A percentile compares a stretch with the other conserved stretches of the same genome.
phyloP scores from a whole-genome alignment of 2,888 invertebrate genomes.

The Darwinula stevensoni region DNA sequence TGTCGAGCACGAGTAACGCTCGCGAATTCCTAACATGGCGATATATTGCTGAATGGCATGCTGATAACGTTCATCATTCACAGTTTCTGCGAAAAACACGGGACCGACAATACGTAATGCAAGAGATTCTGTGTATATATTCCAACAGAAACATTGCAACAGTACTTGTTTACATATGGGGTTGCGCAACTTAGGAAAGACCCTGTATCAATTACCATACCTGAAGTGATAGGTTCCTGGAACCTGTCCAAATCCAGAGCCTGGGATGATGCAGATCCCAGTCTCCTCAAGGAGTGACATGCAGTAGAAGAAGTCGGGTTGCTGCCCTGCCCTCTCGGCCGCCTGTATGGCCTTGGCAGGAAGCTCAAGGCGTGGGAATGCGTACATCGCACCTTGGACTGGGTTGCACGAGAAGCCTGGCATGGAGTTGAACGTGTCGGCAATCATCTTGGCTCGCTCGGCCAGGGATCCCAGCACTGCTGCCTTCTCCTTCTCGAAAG shows the following conservation, averaged over 20 bases:
- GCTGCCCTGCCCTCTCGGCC: constrained; percentile 38
- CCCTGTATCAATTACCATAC: constrained; percentile 15
- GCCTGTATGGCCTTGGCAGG: constrained; percentile 53
- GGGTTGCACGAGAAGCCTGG: constrained; percentile 60
- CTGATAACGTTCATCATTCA: too few species aligned
- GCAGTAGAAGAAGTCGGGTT: constrained; percentile 75
- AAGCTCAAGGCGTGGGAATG: constrained; percentile 40
- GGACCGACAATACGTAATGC: too few species aligned
- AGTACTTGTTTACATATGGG: too few species aligned
- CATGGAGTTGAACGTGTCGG: constrained; percentile 62
- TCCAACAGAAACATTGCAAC: too few species aligned
- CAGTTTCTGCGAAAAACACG: too few species aligned
- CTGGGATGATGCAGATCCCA: constrained; percentile 80
- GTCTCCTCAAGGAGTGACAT: constrained; percentile 57
- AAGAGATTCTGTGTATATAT: too few species aligned
- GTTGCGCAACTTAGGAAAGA: too few species aligned
- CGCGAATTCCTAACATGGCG: too few species aligned
- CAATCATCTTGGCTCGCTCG: constrained; percentile 48
- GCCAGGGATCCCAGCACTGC: constrained; percentile 41
- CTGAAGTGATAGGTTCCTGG: constrained; percentile 82
- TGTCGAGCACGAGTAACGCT: too few species aligned
- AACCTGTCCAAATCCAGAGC: constrained; percentile 79
- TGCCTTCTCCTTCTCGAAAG: constrained; percentile 38
- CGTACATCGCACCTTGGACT: constrained; percentile 89
- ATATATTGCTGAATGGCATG: too few species aligned